These are phyloP conservation scores for Tinea trinotella DNA, from an alignment of 2,888 invertebrate species.

Conservation along the genomic window DNA sequence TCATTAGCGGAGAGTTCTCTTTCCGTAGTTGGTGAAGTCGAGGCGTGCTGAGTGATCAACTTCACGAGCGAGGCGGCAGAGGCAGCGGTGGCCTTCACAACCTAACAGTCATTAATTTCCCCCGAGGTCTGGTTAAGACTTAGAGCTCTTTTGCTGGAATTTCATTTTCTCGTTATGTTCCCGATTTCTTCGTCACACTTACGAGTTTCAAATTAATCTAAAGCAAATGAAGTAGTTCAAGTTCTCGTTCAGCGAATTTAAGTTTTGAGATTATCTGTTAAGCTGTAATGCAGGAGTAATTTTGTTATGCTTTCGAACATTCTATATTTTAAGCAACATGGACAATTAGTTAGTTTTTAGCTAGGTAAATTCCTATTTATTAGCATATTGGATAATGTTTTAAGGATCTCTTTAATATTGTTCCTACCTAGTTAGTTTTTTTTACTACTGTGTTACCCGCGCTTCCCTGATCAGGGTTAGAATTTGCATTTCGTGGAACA, in stretches of 20 bases:
- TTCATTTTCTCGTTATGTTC: slow-evolving; percentile 28
- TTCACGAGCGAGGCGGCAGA: slow-evolving; percentile 5
- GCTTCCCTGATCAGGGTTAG: no score
- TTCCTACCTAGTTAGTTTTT: no score
- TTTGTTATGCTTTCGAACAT: no score
- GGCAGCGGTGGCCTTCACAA: not conserved
- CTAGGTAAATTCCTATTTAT: no score
- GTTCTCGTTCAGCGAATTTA: not conserved
- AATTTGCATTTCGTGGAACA: no score
- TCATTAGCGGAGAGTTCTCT: slow-evolving; percentile 18
- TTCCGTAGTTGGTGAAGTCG: slow-evolving; percentile 6
- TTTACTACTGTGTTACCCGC: no score
- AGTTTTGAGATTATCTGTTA: not conserved
- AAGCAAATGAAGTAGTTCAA: slow-evolving; percentile 10
- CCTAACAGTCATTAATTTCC: slow-evolving; percentile 35
- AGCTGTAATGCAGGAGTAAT: no score
- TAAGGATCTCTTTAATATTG: no score
- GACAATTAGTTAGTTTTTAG: no score
- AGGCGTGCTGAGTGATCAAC: slow-evolving; percentile 16
- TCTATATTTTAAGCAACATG: no score
- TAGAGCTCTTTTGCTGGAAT: slow-evolving; percentile 31
- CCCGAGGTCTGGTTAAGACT: slow-evolving; percentile 29
- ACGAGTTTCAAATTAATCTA: slow-evolving; percentile 26
- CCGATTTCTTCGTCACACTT: slow-evolving; percentile 23
- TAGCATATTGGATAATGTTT: no score